Evolutionary conservation across 2,797 vertebrate genomes (phyloP), one percentile per base, ranked within the genome.

Genomic region (Manis pentadactyla): DNA sequence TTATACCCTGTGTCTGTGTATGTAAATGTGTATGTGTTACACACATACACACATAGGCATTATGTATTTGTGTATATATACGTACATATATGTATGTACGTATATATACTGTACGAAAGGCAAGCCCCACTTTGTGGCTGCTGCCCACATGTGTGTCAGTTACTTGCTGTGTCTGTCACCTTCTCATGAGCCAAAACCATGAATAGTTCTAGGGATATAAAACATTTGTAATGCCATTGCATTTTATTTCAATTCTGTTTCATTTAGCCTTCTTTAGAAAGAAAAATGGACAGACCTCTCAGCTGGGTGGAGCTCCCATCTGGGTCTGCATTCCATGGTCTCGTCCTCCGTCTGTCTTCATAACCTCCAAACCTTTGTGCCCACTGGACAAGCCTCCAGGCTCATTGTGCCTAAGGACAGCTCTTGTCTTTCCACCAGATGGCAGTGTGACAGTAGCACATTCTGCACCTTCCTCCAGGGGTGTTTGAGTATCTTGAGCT

Each of bases 391-490:
- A 34, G 69, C 66, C 75, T 53, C 12, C 10, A 23, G 12, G 21
- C 61, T 6, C 27, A 74, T 69, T 53, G 57, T 59, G 8, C 34
- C 18, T 66, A 39, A 88, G 57, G 78, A 95, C 78, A 82, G 73
- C 82, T 79, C 73, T 94, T 92, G 63, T 95, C 92, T 96, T 96
- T 95, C 97, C 97, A 97, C 90, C 79, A 98, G 97, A 57, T 94
- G 97, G 97, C 97, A 96, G 93, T 97, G 88, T 96, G 90, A 68
- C 39, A 78, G 74, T 71, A 81, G 34, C 71, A 64, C 51, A 68
- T 74, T 85, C 49, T 82, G n/a, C 18, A 84, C 87, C 46, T 87
- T 46, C 11, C 14, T 75, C 11, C 49, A 55, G 82, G 87, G 64
- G 66, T 12, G 39, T 51, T 81, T 63, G 7, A 27, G 55, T 73